phyloP scores from a whole-genome alignment of 2,113 vertebrate genomes.

The Clupea harengus region DNA sequence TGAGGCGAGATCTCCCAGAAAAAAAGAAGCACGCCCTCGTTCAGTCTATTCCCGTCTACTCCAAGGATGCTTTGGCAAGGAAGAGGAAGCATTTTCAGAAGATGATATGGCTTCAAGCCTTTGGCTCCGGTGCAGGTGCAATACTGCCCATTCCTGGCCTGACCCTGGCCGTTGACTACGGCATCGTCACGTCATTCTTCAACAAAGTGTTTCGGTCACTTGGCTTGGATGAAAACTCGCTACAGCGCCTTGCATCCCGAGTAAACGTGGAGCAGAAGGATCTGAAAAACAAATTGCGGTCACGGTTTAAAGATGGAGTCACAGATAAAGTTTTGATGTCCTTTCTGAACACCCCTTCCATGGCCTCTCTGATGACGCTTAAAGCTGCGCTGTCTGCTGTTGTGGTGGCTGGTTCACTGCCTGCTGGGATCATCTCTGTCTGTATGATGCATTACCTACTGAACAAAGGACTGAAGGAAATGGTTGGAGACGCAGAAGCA shows the following conservation, averaged over 20 bases:
- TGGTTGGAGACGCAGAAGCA: not conserved
- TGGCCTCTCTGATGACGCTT: not conserved
- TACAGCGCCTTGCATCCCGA: not conserved
- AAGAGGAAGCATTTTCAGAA: constrained; percentile 60
- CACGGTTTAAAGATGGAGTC: not conserved
- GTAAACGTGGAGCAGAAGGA: not conserved
- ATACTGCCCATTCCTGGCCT: constrained; percentile 57
- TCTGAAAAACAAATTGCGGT: not conserved
- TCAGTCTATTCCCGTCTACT: constrained; percentile 51
- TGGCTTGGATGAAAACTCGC: not conserved
- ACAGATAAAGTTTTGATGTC: not conserved
- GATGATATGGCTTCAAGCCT: constrained; percentile 58
- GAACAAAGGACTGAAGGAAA: not conserved
- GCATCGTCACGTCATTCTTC: not conserved
- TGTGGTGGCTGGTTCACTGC: not conserved
- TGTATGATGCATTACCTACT: not conserved
- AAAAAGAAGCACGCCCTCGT: constrained; percentile 50
- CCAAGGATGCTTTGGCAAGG: constrained; percentile 52
- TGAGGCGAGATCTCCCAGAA: constrained; percentile 39
- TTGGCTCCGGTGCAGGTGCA: constrained; percentile 53
- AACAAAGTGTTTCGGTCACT: not conserved
- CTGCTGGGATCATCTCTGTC: not conserved
- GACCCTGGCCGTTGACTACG: not conserved
- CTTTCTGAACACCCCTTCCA: not conserved
- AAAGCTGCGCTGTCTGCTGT: not conserved